These are phyloP conservation scores for Cisticola juncidis DNA, from an alignment of 2,113 vertebrate species.

Conservation along the genomic window DNA sequence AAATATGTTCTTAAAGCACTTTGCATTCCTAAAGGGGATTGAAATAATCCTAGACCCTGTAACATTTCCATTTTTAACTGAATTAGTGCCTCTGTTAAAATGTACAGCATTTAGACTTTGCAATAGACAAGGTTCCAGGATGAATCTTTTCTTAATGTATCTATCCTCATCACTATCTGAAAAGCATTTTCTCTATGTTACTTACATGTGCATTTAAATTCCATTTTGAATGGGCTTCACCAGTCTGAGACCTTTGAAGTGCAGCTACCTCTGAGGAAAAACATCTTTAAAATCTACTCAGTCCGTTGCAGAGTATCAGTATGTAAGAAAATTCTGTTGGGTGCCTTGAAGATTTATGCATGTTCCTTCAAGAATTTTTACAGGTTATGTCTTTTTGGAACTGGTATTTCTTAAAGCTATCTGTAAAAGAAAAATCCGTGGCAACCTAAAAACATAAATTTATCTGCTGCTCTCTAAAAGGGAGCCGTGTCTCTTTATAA, in stretches of 20 bases:
- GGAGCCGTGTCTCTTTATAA: neutral
- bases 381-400: neutral
- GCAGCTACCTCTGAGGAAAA: neutral
- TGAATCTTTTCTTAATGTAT: neutral
- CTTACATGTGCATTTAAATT: neutral
- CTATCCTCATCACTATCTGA: neutral
- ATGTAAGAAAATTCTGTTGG: neutral
- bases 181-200: neutral
- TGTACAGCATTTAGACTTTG: conserved; percentile 20
- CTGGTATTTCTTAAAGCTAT: neutral
- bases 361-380: neutral
- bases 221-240: neutral
- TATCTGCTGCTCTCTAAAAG: neutral
- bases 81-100: conserved; percentile 39
- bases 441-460: neutral
- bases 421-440: neutral
- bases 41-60: conserved; percentile 24
- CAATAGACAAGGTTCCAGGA: neutral
- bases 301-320: neutral
- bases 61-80: conserved; percentile 50
- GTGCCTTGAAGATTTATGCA: neutral
- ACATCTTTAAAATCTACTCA: neutral
- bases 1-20: neutral
- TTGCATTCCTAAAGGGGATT: conserved; percentile 6
- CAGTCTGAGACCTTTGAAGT: neutral